A percentile compares a stretch with the other conserved stretches of the same genome.
Conservation (phyloP, 1,140 invertebrate species). For the Leptestheria dahalacensis region DNA sequence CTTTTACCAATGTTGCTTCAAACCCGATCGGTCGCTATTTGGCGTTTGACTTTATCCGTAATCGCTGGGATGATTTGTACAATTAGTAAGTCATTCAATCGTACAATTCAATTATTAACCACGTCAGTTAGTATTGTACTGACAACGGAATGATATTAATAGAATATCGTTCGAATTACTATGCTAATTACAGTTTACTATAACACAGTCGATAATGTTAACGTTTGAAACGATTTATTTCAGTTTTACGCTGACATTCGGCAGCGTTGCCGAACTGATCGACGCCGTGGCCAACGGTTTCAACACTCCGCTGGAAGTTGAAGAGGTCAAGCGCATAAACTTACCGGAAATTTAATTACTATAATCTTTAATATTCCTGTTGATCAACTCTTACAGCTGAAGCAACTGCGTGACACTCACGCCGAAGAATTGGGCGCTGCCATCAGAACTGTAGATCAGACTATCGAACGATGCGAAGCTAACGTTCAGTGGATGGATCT, state of each 20-base stretch:
- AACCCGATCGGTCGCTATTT: slow-evolving; percentile 28
- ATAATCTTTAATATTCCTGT: background rate
- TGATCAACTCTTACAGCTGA: slow-evolving; percentile 1
- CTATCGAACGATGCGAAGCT: slow-evolving; percentile 55
- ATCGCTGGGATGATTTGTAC: slow-evolving; percentile 50
- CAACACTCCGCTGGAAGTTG: slow-evolving; percentile 53
- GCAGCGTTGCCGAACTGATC: slow-evolving; percentile 23
- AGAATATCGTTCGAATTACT: no score
- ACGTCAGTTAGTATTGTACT: no score
- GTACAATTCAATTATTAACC: no score
- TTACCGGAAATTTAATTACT: background rate
- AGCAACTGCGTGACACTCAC: slow-evolving; percentile 21
- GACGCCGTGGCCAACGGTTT: slow-evolving; percentile 49
- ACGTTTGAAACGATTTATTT: no score
- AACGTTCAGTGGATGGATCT: slow-evolving; percentile 65
- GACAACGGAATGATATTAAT: no score
- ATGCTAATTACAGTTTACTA: no score
- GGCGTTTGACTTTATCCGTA: slow-evolving; percentile 55
- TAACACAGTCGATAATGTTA: background rate
- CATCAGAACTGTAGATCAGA: slow-evolving; percentile 51
- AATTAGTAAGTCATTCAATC: slow-evolving; percentile 42
- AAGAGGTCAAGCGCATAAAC: slow-evolving; percentile 39
- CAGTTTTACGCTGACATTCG: background rate
- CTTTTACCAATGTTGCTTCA: slow-evolving; percentile 22
- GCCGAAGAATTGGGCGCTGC: slow-evolving; percentile 38